Conservation (phyloP, 2,888 invertebrate species). For the Calameuta idolon region DNA sequence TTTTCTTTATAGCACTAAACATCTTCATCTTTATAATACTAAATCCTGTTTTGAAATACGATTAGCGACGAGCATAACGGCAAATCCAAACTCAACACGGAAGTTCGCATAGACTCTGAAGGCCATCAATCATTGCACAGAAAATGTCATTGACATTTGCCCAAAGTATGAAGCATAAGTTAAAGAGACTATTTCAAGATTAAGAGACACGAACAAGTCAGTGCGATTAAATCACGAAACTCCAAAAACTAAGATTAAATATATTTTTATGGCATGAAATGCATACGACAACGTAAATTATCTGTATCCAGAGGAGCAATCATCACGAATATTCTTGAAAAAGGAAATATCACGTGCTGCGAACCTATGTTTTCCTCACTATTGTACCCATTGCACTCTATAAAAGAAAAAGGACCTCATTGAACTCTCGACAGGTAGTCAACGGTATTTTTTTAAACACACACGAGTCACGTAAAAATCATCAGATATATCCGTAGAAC, state of each 20-base stretch:
- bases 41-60: background rate
- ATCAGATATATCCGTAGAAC: background rate
- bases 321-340: background rate
- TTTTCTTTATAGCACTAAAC: background rate
- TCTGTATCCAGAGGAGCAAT: background rate
- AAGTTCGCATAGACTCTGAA: background rate
- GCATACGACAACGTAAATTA: background rate
- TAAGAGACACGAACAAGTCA: background rate
- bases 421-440: background rate
- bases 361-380: background rate
- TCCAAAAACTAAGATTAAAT: background rate
- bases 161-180: background rate
- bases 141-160: background rate
- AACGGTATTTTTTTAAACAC: background rate
- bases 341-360: background rate
- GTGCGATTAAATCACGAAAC: background rate
- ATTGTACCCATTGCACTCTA: background rate
- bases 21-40: background rate
- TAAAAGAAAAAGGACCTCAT: background rate
- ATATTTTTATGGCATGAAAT: background rate
- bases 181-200: background rate
- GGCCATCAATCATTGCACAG: background rate
- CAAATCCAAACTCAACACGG: background rate
- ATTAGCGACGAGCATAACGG: background rate
- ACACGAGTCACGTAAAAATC: background rate